Evolutionary conservation across 2,888 invertebrate species (phyloP).

Genomic region (Drosophila kambysellisi): DNA sequence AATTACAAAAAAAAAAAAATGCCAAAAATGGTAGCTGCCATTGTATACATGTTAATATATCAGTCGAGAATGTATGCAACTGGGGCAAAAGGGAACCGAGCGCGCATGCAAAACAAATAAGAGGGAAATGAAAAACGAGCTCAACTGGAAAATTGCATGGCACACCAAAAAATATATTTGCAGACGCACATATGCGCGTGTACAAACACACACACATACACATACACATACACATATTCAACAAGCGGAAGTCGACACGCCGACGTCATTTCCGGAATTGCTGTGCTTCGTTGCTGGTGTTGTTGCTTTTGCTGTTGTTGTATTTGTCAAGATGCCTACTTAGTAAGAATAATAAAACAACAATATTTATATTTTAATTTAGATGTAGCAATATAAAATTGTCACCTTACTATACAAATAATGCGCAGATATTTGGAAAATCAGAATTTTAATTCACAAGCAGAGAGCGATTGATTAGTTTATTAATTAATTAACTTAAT

Average conservation of each 20-base stretch:
- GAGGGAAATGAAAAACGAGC: slow-evolving; percentile 80
- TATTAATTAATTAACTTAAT: neutral
- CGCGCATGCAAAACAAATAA: slow-evolving; percentile 75
- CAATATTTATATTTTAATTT: neutral
- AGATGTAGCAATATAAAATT: neutral
- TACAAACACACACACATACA: slow-evolving; percentile 29
- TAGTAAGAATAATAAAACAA: slow-evolving; percentile 40
- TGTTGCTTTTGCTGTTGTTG: slow-evolving; percentile 32
- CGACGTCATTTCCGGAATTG: slow-evolving; percentile 69
- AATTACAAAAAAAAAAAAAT: slow-evolving; percentile 44
- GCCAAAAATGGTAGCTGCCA: slow-evolving; percentile 53
- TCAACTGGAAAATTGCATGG: slow-evolving; percentile 76
- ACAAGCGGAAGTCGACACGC: slow-evolving; percentile 68
- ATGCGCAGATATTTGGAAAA: neutral
- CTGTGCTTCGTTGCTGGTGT: slow-evolving; percentile 13
- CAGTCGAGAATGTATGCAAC: slow-evolving; percentile 50
- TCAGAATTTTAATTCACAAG: neutral
- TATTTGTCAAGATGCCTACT: slow-evolving; percentile 61
- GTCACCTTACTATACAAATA: neutral
- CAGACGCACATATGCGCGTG: slow-evolving; percentile 18
- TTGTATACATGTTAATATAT: slow-evolving; percentile 67
- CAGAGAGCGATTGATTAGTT: neutral
- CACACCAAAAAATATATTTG: slow-evolving; percentile 32
- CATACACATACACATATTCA: slow-evolving; percentile 22
- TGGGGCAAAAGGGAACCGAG: slow-evolving; percentile 21